Percentiles rank a stretch among this genome's conserved stretches.
Conservation (phyloP, 1,140 invertebrate species). For the Coelopa frigida region DNA sequence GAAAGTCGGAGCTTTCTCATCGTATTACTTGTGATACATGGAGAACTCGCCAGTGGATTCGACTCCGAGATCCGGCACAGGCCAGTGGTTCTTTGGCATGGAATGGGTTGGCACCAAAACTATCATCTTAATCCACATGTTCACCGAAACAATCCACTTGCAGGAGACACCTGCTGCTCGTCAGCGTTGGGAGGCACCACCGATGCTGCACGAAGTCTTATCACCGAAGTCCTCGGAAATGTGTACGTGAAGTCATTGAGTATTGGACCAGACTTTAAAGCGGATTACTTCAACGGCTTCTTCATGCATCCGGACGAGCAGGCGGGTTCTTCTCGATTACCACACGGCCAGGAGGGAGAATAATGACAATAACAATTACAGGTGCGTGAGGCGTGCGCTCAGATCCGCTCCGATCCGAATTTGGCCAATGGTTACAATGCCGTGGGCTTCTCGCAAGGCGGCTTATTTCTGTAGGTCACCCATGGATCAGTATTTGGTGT, state of each 20-base stretch:
- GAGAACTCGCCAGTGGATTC: too few species aligned
- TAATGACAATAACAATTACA: too few species aligned
- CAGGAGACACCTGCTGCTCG: slow-evolving; percentile 94
- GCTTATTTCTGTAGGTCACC: slow-evolving; percentile 90
- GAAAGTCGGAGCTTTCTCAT: too few species aligned
- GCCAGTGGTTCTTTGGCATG: slow-evolving; percentile 72
- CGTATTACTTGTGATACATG: too few species aligned
- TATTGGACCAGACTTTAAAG: slow-evolving; percentile 63
- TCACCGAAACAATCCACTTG: slow-evolving; percentile 25
- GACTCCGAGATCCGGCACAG: too few species aligned
- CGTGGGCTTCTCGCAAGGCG: slow-evolving; percentile 96
- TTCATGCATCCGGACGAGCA: slow-evolving; percentile 66
- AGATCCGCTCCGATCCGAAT: slow-evolving; percentile 61
- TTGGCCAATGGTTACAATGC: slow-evolving; percentile 85
- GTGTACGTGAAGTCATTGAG: slow-evolving; percentile 80
- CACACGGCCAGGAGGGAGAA: too few species aligned
- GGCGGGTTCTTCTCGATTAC: too few species aligned
- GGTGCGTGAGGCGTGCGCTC: slow-evolving; percentile 69
- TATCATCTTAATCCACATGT: too few species aligned
- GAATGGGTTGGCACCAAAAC: slow-evolving; percentile 79
- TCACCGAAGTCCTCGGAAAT: too few species aligned
- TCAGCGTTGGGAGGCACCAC: too few species aligned
- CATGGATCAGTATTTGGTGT: neutral
- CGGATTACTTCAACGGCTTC: slow-evolving; percentile 86
- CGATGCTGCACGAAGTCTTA: too few species aligned